Evolutionary conservation across 1,140 invertebrate genomes (phyloP).

Genomic region (Thereuonema tuberculata): DNA sequence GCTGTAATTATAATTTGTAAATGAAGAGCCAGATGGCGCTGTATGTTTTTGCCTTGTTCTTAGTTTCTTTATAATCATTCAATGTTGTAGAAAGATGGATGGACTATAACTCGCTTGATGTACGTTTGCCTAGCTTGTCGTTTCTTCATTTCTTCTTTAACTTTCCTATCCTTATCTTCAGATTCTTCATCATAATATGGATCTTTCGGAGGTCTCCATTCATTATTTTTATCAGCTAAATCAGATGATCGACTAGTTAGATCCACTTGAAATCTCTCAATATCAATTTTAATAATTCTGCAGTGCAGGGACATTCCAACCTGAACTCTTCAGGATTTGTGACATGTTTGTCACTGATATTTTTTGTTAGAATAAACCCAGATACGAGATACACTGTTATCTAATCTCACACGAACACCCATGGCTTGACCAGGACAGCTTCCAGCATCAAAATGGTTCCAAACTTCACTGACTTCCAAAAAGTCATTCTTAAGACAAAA

Average conservation of each 20-base stretch:
- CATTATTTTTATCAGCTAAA: conserved; percentile 73
- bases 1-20: no score
- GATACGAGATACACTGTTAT: conserved; percentile 79
- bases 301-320: conserved; percentile 79
- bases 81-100: conserved; percentile 95
- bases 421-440: conserved; percentile 89
- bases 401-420: conserved; percentile 74
- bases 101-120: conserved; percentile 91
- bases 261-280: conserved; percentile 85
- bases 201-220: conserved; percentile 80
- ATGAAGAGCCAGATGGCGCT: no score
- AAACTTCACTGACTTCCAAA: conserved; percentile 86
- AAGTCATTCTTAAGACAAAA: conserved; percentile 94
- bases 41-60: no score
- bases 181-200: conserved; percentile 78
- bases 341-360: conserved; percentile 87
- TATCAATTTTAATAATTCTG: conserved; percentile 89
- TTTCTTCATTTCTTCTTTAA: conserved; percentile 67
- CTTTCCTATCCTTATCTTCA: conserved; percentile 63
- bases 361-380: conserved; percentile 91
- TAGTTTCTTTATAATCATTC: no score
- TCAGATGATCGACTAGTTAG: conserved; percentile 89
- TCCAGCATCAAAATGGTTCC: conserved; percentile 95
- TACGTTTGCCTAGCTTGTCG: conserved; percentile 62
- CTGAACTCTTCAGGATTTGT: conserved; percentile 67